phyloP scores from a whole-genome alignment of 2,888 invertebrate genomes.

The Mesorhabditis sp. region DNA sequence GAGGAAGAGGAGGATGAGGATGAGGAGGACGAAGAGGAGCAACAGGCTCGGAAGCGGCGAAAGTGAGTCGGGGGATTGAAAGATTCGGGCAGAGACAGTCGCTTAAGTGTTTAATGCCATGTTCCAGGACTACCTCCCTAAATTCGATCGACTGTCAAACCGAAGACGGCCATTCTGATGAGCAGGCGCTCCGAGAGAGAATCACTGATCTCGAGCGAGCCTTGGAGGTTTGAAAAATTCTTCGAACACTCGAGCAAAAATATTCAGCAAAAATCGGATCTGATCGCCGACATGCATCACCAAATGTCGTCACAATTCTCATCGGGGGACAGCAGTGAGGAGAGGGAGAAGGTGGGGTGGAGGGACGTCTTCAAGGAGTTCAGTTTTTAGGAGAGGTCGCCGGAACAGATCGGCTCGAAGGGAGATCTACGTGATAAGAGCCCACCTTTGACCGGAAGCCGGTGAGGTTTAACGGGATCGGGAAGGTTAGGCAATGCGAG shows the following conservation, averaged over 20 bases:
- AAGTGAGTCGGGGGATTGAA: too few relatives aligned
- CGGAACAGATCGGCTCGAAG: conserved; percentile 1
- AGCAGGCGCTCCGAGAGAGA: background rate
- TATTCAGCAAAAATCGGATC: background rate
- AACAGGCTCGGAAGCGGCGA: background rate
- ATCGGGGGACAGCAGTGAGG: conserved; percentile 6
- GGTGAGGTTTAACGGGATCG: too few relatives aligned
- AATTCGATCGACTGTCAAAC: too few relatives aligned
- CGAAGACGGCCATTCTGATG: background rate
- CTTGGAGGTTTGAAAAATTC: background rate
- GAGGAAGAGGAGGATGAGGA: conserved; percentile 1
- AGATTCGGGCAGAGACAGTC: too few relatives aligned
- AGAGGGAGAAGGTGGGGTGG: background rate
- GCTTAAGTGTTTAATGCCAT: too few relatives aligned
- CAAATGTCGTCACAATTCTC: background rate
- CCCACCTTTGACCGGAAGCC: background rate
- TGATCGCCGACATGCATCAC: background rate
- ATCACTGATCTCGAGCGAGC: conserved; percentile 1
- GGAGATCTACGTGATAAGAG: background rate
- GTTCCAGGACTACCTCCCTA: too few relatives aligned
- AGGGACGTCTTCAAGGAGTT: too few relatives aligned
- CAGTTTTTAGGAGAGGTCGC: background rate
- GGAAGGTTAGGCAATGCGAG: too few relatives aligned
- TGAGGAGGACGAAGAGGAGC: background rate
- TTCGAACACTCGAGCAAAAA: background rate